Evolutionary conservation across 2,113 vertebrate genomes (phyloP).

Genomic region (Anas platyrhynchos): DNA sequence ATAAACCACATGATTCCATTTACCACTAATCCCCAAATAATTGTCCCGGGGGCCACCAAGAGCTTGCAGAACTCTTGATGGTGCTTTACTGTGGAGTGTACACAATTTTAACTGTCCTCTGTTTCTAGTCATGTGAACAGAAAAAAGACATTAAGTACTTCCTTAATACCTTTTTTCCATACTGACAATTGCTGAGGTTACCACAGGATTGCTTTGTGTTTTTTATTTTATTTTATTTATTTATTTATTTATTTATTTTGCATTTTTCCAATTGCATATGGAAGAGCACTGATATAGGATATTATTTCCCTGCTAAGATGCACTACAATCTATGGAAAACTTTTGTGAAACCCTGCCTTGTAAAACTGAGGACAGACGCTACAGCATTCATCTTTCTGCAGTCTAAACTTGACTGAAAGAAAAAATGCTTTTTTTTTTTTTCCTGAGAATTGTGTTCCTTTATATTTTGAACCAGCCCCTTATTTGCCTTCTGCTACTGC

Average conservation of each 20-base stretch:
- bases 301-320: background rate
- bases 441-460: constrained; percentile 37
- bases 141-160: constrained; percentile 36
- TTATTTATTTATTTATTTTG: background rate
- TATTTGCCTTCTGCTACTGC: background rate
- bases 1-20: constrained; percentile 33
- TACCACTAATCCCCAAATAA: constrained; percentile 53
- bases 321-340: background rate
- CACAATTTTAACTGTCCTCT: constrained; percentile 3
- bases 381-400: background rate
- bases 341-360: background rate
- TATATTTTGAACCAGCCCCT: background rate
- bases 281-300: background rate
- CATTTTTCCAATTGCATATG: constrained; percentile 5
- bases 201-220: constrained; percentile 27
- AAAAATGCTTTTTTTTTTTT: background rate
- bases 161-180: constrained; percentile 5
- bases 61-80: constrained; percentile 37
- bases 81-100: constrained; percentile 35
- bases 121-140: constrained; percentile 2
- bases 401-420: background rate
- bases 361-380: background rate
- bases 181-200: constrained; percentile 22
- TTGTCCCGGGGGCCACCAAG: constrained; percentile 2
- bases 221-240: background rate